A percentile compares a stretch with the other conserved stretches of the same genome.
Conservation (phyloP, 2,113 vertebrate species). For the Alosa alosa region DNA sequence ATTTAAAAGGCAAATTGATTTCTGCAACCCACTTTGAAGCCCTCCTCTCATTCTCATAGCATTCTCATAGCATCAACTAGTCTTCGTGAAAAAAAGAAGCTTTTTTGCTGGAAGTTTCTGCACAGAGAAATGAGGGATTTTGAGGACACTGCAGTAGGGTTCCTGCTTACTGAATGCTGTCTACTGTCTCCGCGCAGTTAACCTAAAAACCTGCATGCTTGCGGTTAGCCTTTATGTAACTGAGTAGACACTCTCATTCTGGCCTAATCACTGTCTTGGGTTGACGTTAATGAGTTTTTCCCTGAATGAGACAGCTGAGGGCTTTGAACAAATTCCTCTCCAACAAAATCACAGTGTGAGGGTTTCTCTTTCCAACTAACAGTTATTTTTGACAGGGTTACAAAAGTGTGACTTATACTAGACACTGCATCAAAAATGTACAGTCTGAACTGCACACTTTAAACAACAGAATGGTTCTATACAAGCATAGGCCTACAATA, state of each 20-base stretch:
- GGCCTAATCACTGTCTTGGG: background rate
- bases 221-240: background rate
- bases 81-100: background rate
- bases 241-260: background rate
- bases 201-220: background rate
- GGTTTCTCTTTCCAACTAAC: background rate
- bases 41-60: constrained; percentile 45
- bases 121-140: background rate
- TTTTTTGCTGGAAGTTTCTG: background rate
- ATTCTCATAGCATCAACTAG: constrained; percentile 43
- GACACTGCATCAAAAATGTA: background rate
- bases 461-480: background rate
- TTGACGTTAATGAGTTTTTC: constrained; percentile 3
- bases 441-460: background rate
- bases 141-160: background rate
- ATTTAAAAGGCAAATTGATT: constrained; percentile 72
- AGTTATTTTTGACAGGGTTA: background rate
- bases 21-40: constrained; percentile 54
- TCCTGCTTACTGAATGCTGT: background rate
- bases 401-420: background rate
- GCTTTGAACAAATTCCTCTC: background rate
- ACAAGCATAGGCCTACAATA: background rate
- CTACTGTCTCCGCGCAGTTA: background rate
- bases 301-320: background rate
- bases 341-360: background rate